A percentile compares a stretch with the other conserved stretches of the same genome.
Evolutionary conservation across 2,113 vertebrate genomes (phyloP).

Genomic region (Coracopsis vasa): DNA sequence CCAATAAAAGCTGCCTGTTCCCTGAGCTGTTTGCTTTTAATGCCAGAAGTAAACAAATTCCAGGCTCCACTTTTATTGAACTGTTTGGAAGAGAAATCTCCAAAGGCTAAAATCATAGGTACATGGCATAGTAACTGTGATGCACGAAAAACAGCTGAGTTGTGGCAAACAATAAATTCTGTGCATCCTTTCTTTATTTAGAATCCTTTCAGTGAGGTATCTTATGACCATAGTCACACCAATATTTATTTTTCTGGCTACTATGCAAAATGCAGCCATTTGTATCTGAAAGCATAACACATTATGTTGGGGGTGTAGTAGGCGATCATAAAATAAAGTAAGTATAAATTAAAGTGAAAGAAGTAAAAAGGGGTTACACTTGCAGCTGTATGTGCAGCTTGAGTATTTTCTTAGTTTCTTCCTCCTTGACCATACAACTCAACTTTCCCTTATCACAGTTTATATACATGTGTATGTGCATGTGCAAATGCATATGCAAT

Average conservation of each 20-base stretch:
- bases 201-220: neutral
- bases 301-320: neutral
- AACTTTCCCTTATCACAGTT: neutral
- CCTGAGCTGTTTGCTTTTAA: neutral
- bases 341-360: neutral
- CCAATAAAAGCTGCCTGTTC: neutral
- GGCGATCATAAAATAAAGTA: neutral
- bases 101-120: neutral
- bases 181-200: neutral
- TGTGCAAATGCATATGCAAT: rapidly evolving
- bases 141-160: neutral
- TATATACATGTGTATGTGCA: neutral
- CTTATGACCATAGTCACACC: neutral
- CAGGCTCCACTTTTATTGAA: neutral
- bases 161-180: neutral
- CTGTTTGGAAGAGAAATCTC: neutral
- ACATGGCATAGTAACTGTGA: neutral
- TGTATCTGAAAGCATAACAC: neutral
- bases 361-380: neutral
- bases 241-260: neutral
- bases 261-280: neutral
- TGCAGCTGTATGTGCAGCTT: neutral
- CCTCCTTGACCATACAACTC: neutral
- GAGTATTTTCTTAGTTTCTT: neutral
- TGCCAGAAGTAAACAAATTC: constrained; percentile 12